Base-by-base conservation (phyloP, 2,797 vertebrate genomes). In the Xenops minutus region DNA sequence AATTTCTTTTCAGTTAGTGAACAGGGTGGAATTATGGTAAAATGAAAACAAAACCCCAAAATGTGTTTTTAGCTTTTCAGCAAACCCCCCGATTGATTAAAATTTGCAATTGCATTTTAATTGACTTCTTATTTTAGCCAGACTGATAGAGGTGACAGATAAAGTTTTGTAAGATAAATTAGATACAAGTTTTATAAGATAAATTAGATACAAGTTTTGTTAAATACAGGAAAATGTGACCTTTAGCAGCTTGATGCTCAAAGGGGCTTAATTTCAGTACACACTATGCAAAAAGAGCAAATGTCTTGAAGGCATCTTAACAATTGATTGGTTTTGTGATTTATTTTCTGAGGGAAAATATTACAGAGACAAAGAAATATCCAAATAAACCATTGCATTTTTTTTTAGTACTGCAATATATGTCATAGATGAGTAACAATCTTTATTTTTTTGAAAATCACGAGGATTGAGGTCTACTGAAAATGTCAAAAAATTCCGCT, bases 351-450 rank as follows among this genome's bases (percentile, higher is more conserved):
- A 77, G 41, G 5, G 23, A 43, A 44, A 44, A 20, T 1, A 4
- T 74, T 51, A n/a, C 11, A 39, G 48, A 83, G 20, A 59, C 14
- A 63, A 83, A 6, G 6, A 30, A 88, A 51, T 26, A 69, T 2
- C 1, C 12, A 76, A 76, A 10, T 36, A 80, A 80, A 69, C 2
- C 0, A 0, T 0, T 51, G 8, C 3, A 46, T 67, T 68, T 74
- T 88, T 88, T 85, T 41, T 61, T 78, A 76, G 3, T 16, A 5
- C 26, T 32, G 15, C 9, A 76, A 14, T 68, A 10, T 61, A 27
- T 54, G 8, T 37, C 30, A 66, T 2, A 79, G 14, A 36, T 36
- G 27, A 82, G 14, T 80, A 85, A 27, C 6, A 51, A 66, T 34
- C 5, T 34, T 73, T 32, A 55, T 63, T 49, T 55, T 55, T 7